phyloP scores from a whole-genome alignment of 2,797 vertebrate genomes.

The Anomalospiza imberbis region DNA sequence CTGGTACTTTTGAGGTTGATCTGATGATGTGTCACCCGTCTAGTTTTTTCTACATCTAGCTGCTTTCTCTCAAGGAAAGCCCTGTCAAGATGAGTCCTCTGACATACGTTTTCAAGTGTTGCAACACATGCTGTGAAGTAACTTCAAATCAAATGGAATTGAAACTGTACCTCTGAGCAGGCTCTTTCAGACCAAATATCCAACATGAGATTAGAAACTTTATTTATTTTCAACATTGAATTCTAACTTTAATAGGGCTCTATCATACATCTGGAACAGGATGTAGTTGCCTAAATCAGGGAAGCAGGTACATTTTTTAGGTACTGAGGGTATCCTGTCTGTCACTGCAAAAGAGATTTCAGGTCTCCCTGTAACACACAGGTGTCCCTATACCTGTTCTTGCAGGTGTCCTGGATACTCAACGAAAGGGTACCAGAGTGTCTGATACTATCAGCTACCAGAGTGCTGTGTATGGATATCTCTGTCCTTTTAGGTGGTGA shows the following conservation, averaged over 20 bases:
- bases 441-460: not conserved
- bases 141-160: not conserved
- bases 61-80: not conserved
- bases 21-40: not conserved
- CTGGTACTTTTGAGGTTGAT: constrained; percentile 5
- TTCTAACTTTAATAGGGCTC: not conserved
- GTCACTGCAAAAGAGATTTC: not conserved
- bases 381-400: not conserved
- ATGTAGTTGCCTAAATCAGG: not conserved
- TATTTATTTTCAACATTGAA: not conserved
- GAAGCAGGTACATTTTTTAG: not conserved
- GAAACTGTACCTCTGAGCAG: not conserved
- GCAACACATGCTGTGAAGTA: not conserved
- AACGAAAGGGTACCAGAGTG: not conserved
- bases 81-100: not conserved
- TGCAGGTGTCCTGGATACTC: not conserved
- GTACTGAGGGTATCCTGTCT: not conserved
- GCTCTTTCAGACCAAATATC: not conserved
- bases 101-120: not conserved
- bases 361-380: not conserved
- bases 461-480: not conserved
- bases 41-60: not conserved
- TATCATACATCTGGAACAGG: not conserved
- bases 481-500: not conserved
- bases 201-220: not conserved